phyloP scores from a whole-genome alignment of 2,888 invertebrate genomes.

The Drosophila villosipedis region DNA sequence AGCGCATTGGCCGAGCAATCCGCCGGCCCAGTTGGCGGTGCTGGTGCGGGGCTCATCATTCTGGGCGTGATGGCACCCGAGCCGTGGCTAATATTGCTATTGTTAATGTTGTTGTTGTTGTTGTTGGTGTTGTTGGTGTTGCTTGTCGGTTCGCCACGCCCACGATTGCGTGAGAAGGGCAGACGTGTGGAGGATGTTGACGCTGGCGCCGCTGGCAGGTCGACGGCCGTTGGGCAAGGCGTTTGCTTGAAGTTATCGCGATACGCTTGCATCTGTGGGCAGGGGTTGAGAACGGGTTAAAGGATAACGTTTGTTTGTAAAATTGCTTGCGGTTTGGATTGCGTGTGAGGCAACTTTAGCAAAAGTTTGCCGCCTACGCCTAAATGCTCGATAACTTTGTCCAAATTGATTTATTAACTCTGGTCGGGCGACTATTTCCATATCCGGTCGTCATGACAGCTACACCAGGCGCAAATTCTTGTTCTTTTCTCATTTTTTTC shows the following conservation, averaged over 20 bases:
- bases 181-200: conserved; percentile 56
- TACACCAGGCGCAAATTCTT: conserved; percentile 19
- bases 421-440: conserved; percentile 23
- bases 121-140: conserved; percentile 29
- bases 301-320: conserved; percentile 11
- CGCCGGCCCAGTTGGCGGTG: conserved; percentile 18
- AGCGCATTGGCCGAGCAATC: conserved; percentile 85
- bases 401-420: conserved; percentile 81
- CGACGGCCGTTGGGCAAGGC: conserved; percentile 80
- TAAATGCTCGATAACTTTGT: conserved; percentile 75
- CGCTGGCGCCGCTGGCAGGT: conserved; percentile 58
- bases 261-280: conserved; percentile 81
- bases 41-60: conserved; percentile 84
- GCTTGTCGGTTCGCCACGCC: conserved; percentile 61
- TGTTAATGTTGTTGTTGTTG: conserved; percentile 12
- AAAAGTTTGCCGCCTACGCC: conserved; percentile 75
- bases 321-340: conserved; percentile 74
- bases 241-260: conserved; percentile 84
- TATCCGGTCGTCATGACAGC: conserved; percentile 75
- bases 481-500: conserved; percentile 7
- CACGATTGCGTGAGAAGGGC: conserved; percentile 79
- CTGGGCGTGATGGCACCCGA: conserved; percentile 76
- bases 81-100: conserved; percentile 11
- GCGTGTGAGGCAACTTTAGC: conserved; percentile 61
- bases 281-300: conserved; percentile 1